Base-by-base conservation (phyloP, 1,140 invertebrate species). In the Samia ricini region DNA sequence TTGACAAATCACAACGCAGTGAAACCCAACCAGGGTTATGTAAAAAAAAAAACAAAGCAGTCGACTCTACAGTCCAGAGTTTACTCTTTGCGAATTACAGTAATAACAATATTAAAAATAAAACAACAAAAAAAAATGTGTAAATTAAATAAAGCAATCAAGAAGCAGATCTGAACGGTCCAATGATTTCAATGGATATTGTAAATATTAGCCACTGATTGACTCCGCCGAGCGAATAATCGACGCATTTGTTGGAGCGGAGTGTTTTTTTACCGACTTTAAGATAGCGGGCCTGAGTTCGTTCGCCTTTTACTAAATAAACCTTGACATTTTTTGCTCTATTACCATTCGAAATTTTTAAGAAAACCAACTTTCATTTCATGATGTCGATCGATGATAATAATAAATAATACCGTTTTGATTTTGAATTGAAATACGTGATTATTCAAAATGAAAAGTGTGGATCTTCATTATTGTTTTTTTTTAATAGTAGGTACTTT, bases 121-220 rank as follows among this genome's bases (percentile, higher is more conserved):
- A n/a, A n/a, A n/a, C n/a, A n/a, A n/a, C n/a, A 62, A 66, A 74
- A 74, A 75, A 72, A 66, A 62, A 51, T 66, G 63, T 54, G 66
- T 66, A 77, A 81, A 81, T 81, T 79, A 81, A 81, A 81, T 81
- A 81, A 81, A 77, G 71, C 73, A 79, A 79, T 72, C 71, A 68
- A 69, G 65, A 67, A 67, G 67, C 70, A 56, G 63, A 70, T 69
- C 73, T 72, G 61, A 68, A 73, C 72, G 77, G 63, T 68, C 36
- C 69, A 61, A 3, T 64, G 71, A 50, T 54, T 42, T 58, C 60
- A 64, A 61, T 54, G 55, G 68, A 72, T 72, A 72, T 72, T 71
- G 56, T 56, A 66, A 69, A 72, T 74, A 74, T 74, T 74, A 68
- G 56, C 59, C 61, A 63, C 49, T 69, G 66, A 76, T 72, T 66